A percentile compares a stretch with the other conserved stretches of the same genome.
These are phyloP conservation scores for Pseudomyrmex concolor DNA, from an alignment of 1,140 invertebrate species.

Conservation along the genomic window DNA sequence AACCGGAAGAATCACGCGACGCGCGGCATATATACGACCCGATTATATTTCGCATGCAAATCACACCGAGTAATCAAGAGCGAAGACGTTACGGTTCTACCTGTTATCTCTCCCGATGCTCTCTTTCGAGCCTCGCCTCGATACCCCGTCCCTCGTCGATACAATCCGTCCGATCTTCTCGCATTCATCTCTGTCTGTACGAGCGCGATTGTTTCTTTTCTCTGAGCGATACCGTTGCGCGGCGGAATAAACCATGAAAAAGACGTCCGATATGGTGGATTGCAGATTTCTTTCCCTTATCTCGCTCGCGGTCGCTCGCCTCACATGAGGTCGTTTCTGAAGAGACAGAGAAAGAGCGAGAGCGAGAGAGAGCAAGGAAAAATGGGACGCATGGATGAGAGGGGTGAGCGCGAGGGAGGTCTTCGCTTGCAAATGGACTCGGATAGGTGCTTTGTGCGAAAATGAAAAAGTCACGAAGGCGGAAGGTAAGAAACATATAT, in stretches of 20 bases:
- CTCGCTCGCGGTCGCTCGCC: constrained; percentile 26
- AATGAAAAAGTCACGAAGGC: constrained; percentile 74
- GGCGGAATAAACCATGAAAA: constrained; percentile 46
- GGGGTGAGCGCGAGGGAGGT: not conserved
- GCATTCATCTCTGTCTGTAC: constrained; percentile 7
- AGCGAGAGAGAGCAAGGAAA: constrained; percentile 18
- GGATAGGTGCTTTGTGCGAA: constrained; percentile 73
- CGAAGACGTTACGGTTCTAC: constrained; percentile 16
- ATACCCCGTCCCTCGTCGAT: not conserved
- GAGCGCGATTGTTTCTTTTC: constrained; percentile 43
- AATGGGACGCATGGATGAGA: not conserved
- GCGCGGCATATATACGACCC: constrained; percentile 41
- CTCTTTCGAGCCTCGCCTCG: constrained; percentile 17
- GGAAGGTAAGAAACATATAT: constrained; percentile 67
- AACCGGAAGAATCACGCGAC: constrained; percentile 50
- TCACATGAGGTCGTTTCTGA: constrained; percentile 25
- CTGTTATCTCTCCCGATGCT: not conserved
- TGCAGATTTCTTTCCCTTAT: constrained; percentile 17
- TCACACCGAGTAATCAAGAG: constrained; percentile 38
- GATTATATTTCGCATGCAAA: constrained; percentile 56
- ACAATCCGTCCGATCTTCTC: too few species aligned
- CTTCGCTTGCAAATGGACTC: constrained; percentile 63
- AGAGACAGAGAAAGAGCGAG: constrained; percentile 4
- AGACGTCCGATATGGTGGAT: constrained; percentile 4
- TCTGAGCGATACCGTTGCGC: constrained; percentile 29